Base-by-base conservation (phyloP, 1,140 invertebrate species). In the Aphaenogaster ashmeadi region DNA sequence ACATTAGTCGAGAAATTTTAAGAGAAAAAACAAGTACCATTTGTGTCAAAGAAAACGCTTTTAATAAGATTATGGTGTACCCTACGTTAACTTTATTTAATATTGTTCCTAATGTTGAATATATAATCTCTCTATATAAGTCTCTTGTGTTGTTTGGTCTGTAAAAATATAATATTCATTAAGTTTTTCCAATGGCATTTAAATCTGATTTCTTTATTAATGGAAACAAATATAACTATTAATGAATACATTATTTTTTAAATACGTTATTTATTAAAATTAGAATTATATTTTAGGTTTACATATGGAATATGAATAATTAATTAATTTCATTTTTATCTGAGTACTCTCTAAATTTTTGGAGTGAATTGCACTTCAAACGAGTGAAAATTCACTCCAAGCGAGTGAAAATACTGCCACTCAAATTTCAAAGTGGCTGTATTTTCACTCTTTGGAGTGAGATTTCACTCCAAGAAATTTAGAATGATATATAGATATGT, bases 221-320 rank as follows among this genome's bases (percentile, higher is more conserved):
- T 50, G 8, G 15, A 74, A 15, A 0, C 7, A 52, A n/a, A 52
- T 54, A 9, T 27, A 72, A 36, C 36, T 62, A 62, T 62, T 62
- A 15, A 36, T 62, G 7, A 13, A 52, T 52, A 5, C 15, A 15
- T 52, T 52, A 52, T 15, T 47, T 47, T 47, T 8, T 8, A 47
- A 54, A 38, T 38, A 18, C 1, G 8, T 54, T 74, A 74, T 74
- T 56, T 56, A 11, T 54, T 69, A 69, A 47, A 52, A 56, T 75
- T 52, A 36, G 18, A 64, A 18, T 64, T 36, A 21, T 36, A 56
- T 56, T 41, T 54, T 75, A 6, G 15, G 3, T 6, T 3, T 54
- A 41, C 27, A 27, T 47, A 64, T 67, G 4, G 15, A 72, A 52
- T n/a, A 9, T 36, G 15, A 50, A 50, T 18, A 72, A 72, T 69